Base-by-base conservation (phyloP, 1,140 invertebrate species). In the Papilio polyxenes region DNA sequence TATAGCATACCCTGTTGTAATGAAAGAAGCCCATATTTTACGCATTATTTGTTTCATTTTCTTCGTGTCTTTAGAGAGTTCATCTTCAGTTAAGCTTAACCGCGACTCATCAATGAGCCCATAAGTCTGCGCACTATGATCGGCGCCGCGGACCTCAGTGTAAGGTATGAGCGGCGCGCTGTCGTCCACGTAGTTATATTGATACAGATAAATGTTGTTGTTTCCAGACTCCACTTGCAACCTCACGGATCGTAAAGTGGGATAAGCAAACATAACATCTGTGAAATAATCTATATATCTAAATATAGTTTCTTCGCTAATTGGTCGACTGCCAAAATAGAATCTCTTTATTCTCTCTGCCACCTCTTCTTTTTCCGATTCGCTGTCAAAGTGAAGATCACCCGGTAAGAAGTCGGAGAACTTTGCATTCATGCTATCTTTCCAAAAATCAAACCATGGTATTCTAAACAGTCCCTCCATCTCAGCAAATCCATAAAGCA, bases 371-470 rank as follows among this genome's bases (percentile, higher is more conserved):
- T 81, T 89, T 82, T 87, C 82, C n/a, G 83, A 65, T 11, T 86
- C 81, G 78, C 77, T 85, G n/a, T 83, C 53, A 84, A 92, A 92
- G 15, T 87, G 37, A 31, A 92, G 84, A 80, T 92, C 91, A 62
- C 48, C 59, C 53, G 89, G 91, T 75, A 92, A 82, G 62, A 90
- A 92, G 11, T 89, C 85, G 8, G 87, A 85, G 85, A 92, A 92
- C 2, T 92, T 90, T 0, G 83, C 48, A 82, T 92, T 91, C 91
- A 93, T 92, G 69, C 84, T 48, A 59, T 87, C 75, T 84, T 89
- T 90, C 86, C 86, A 90, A 56, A 37, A 49, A 17, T 91, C 85
- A 82, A 89, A 92, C 7, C 74, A 5, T 11, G 40, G n/a, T 56
- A 87, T 53, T 69, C 87, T 77, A 40, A 92, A 59, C 31, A 88